Conservation (phyloP, 2,888 invertebrate species). For the Xylocampa areola region DNA sequence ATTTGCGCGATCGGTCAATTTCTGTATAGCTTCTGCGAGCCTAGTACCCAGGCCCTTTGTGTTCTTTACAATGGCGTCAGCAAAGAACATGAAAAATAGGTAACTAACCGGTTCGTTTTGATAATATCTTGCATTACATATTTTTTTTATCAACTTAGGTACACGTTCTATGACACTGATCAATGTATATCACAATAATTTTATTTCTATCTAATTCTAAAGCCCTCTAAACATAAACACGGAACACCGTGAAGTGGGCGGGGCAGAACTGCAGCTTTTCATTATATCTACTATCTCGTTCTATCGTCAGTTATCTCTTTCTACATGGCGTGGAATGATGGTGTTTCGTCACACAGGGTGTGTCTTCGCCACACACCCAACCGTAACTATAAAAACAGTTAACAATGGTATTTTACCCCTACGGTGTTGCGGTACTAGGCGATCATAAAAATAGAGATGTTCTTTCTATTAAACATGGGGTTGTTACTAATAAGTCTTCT, state of each 20-base stretch:
- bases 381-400: slow-evolving; percentile 36
- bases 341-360: no score
- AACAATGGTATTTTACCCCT: slow-evolving; percentile 78
- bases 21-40: slow-evolving; percentile 77
- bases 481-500: slow-evolving; percentile 13
- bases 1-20: slow-evolving; percentile 87
- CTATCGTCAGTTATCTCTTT: slow-evolving; percentile 36
- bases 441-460: slow-evolving; percentile 74
- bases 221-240: slow-evolving; percentile 3
- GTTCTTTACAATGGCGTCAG: slow-evolving; percentile 75
- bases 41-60: slow-evolving; percentile 80
- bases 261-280: not conserved
- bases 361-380: slow-evolving; percentile 9
- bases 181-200: not conserved
- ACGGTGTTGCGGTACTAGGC: slow-evolving; percentile 80
- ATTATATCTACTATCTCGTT: slow-evolving; percentile 33
- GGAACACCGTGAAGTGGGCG: slow-evolving; percentile 8
- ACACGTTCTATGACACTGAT: no score
- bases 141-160: not conserved
- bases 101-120: slow-evolving; percentile 59
- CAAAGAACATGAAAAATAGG: slow-evolving; percentile 75
- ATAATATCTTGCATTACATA: slow-evolving; percentile 42
- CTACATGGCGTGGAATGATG: slow-evolving; percentile 27
- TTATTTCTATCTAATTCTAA: not conserved
- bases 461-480: slow-evolving; percentile 53